These are phyloP conservation scores for Dermatophagoides farinae DNA, from an alignment of 1,140 invertebrate species.

Conservation along the genomic window DNA sequence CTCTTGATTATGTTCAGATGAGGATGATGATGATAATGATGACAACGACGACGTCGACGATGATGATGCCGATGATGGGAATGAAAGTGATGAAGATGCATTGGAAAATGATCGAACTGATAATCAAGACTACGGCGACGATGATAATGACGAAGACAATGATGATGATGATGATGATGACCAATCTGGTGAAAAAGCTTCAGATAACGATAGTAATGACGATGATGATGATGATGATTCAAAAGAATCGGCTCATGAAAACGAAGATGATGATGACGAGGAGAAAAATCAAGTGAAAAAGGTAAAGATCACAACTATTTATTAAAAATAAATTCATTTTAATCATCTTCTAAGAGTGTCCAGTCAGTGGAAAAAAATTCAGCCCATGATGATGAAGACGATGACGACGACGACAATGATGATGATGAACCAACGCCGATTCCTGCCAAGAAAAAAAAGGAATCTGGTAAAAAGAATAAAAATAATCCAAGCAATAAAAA, in stretches of 20 bases:
- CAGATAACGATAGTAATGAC: not conserved
- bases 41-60: constrained; percentile 15
- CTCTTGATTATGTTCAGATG: not conserved
- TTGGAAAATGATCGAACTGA: constrained; percentile 5
- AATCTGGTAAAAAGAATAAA: not conserved
- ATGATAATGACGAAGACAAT: constrained; percentile 12
- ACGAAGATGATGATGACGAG: constrained; percentile 12
- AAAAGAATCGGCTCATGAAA: constrained; percentile 16
- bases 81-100: constrained; percentile 8
- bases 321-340: no score
- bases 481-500: not conserved
- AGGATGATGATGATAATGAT: constrained; percentile 16
- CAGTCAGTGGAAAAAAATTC: not conserved
- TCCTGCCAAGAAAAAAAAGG: not conserved
- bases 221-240: constrained; percentile 14
- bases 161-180: constrained; percentile 14
- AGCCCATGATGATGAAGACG: constrained; percentile 2
- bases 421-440: not conserved
- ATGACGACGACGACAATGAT: constrained; percentile 4
- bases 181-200: not conserved
- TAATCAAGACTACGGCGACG: not conserved
- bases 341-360: no score
- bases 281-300: no score
- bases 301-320: no score
- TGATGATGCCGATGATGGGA: constrained; percentile 11